phyloP scores from a whole-genome alignment of 2,888 invertebrate genomes.

The Podotricha telesiphe region DNA sequence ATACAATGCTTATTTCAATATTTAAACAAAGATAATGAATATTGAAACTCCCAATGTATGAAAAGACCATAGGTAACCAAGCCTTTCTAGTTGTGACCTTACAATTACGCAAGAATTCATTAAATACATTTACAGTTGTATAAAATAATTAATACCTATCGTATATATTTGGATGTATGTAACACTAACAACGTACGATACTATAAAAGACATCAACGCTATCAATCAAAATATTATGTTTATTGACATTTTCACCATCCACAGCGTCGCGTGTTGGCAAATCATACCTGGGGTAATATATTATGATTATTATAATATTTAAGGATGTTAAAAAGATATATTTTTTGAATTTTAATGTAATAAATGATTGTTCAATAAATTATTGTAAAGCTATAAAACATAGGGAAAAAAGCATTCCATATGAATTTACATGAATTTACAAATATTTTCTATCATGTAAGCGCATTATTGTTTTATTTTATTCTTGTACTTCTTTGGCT shows the following conservation, averaged over 20 bases:
- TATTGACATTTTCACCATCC: not conserved
- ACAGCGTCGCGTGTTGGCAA: too few relatives aligned
- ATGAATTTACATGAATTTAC: too few relatives aligned
- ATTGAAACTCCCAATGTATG: not conserved
- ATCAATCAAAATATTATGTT: not conserved
- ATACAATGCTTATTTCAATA: not conserved
- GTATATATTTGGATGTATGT: not conserved
- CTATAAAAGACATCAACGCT: slow-evolving; percentile 41
- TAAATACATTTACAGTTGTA: slow-evolving; percentile 2
- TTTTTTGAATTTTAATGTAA: too few relatives aligned
- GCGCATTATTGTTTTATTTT: too few relatives aligned
- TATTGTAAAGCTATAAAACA: too few relatives aligned
- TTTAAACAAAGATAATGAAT: not conserved
- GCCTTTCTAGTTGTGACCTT: slow-evolving; percentile 49
- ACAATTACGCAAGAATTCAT: slow-evolving; percentile 38
- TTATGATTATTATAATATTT: too few relatives aligned
- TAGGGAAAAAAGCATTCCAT: too few relatives aligned
- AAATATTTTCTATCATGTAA: too few relatives aligned
- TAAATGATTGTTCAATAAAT: too few relatives aligned
- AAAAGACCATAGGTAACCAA: slow-evolving; percentile 5
- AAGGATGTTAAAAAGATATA: too few relatives aligned
- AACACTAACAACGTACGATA: not conserved
- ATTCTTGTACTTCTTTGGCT: too few relatives aligned
- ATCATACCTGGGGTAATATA: too few relatives aligned
- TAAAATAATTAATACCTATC: not conserved